These are phyloP conservation scores for Galendromus occidentalis DNA, from an alignment of 1,140 invertebrate species.

Conservation along the genomic window DNA sequence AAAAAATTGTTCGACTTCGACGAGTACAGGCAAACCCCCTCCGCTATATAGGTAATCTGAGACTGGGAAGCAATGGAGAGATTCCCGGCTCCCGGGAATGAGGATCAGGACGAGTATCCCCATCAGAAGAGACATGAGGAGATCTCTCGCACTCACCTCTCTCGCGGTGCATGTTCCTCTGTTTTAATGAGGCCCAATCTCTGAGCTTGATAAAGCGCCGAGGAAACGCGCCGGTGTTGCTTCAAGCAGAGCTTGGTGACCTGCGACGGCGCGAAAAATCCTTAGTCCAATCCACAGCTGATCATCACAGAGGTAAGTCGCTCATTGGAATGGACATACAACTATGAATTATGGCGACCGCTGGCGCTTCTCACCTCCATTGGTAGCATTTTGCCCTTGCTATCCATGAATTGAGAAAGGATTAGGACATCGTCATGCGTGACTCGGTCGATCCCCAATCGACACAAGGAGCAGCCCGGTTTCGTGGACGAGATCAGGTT, in stretches of 20 bases:
- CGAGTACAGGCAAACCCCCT: too few species aligned
- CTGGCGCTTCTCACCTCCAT: not conserved
- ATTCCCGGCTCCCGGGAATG: too few species aligned
- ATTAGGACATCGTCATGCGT: not conserved
- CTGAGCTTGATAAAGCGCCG: not conserved
- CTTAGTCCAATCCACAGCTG: not conserved
- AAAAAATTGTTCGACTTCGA: too few species aligned
- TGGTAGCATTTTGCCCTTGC: not conserved
- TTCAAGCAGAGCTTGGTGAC: not conserved
- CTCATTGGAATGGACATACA: too few species aligned
- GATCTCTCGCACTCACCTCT: too few species aligned
- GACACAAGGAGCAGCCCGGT: not conserved
- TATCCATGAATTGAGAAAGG: not conserved
- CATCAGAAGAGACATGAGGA: too few species aligned
- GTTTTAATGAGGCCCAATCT: not conserved
- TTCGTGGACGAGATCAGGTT: too few species aligned
- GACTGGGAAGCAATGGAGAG: too few species aligned
- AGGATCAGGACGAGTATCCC: too few species aligned
- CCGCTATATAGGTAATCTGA: too few species aligned
- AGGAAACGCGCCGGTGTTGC: not conserved
- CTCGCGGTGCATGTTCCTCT: not conserved
- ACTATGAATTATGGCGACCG: not conserved
- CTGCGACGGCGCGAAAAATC: not conserved
- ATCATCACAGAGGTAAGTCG: not conserved
- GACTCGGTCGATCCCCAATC: not conserved